Base-by-base conservation (phyloP, 2,113 vertebrate genomes). In the Machaerirhynchus nigripectus region DNA sequence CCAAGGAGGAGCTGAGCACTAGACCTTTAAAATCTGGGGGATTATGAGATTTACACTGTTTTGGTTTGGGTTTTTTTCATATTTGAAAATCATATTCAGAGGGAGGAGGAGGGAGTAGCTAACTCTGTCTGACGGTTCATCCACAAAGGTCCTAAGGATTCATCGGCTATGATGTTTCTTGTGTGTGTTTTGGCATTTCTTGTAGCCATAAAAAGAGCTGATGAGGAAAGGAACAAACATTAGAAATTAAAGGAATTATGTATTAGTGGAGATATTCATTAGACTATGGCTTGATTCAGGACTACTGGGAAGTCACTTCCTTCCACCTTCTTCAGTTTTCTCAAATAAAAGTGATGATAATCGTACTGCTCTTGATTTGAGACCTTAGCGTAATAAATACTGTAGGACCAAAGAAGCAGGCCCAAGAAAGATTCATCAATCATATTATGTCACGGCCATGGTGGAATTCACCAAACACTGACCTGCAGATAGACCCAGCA, bases 121-220 rank as follows among this genome's bases (percentile, higher is more conserved):
- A 37, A 21, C 18, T 39, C 24, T 37, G 14, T 76, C 30, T 1
- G 0, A 2, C 57, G 16, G 16, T 61, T 91, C 37, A 50, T 37
- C 33, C 44, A 24, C 19, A 50, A 14, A 89, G 4, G 1, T 87
- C 6, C 60, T 65, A 55, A 87, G 31, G 23, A 42, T 73, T 92
- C 2, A 0, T 16, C 53, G 7, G 7, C 9, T 26, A 2, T 40
- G 40, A 56, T 5, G 10, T 26, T 61, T 37, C 22, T 0, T 49
- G 1, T n/a, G 7, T 39, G 21, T 80, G 14, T 57, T 65, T 83
- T 46, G 35, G 5, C 6, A 37, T 53, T 89, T 88, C 8, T 70
- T 59, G 6, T 26, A 28, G 13, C 23, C 37, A 2, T 44, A 31
- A 20, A 67, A 71, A 68, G 8, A n/a, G 6, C 17, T 77, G 31